phyloP scores from a whole-genome alignment of 1,140 invertebrate species.

The Orchesella cincta region DNA sequence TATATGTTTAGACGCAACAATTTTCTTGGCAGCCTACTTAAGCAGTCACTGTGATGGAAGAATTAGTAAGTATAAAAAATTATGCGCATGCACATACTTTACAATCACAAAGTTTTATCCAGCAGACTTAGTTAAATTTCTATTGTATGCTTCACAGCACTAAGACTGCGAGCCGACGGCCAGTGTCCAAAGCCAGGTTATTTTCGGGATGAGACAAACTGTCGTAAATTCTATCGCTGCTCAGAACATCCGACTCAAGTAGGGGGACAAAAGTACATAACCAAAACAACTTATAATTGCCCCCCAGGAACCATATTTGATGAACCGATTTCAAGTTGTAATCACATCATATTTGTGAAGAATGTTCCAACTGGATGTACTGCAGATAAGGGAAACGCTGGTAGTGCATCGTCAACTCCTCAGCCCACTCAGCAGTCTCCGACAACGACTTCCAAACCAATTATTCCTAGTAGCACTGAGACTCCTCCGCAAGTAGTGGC shows the following conservation, averaged over 20 bases:
- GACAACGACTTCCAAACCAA: background rate
- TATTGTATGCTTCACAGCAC: too few species aligned
- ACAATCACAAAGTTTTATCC: too few species aligned
- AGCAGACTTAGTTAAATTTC: too few species aligned
- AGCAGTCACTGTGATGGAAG: too few species aligned
- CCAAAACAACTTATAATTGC: constrained; percentile 32
- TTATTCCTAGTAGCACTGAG: background rate
- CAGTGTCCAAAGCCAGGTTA: constrained; percentile 30
- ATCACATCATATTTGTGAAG: constrained; percentile 30
- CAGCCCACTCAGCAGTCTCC: background rate
- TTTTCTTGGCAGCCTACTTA: too few species aligned
- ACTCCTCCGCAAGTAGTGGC: too few species aligned
- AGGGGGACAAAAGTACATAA: background rate
- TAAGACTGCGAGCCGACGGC: constrained; percentile 15
- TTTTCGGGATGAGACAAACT: constrained; percentile 33
- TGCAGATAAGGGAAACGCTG: background rate
- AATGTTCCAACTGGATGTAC: constrained; percentile 24
- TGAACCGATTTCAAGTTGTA: constrained; percentile 33
- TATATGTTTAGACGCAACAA: too few species aligned
- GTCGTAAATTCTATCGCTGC: constrained; percentile 38
- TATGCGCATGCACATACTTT: too few species aligned
- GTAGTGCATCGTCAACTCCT: background rate
- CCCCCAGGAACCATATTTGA: constrained; percentile 41
- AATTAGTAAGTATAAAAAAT: too few species aligned
- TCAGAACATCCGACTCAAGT: constrained; percentile 6